These are phyloP conservation scores for Chloroclysta siterata DNA, from an alignment of 2,888 invertebrate genomes.

Conservation along the genomic window DNA sequence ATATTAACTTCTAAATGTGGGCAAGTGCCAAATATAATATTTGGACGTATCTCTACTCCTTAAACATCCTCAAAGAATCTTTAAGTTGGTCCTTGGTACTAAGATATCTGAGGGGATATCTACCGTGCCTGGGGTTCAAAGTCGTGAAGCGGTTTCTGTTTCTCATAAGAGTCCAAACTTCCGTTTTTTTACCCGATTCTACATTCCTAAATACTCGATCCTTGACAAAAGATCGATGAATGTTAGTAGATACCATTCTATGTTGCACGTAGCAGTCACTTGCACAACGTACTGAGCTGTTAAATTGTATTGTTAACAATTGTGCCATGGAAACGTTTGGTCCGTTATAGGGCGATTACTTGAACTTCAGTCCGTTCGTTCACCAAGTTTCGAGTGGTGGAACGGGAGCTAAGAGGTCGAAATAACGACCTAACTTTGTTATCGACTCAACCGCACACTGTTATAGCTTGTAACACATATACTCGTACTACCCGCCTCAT, in stretches of 20 bases:
- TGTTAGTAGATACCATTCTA: background rate
- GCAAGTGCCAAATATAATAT: background rate
- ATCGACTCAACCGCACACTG: constrained; percentile 39
- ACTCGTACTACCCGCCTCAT: constrained; percentile 8
- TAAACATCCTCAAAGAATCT: too few relatives aligned
- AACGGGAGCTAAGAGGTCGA: constrained; percentile 19
- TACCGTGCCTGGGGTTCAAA: too few relatives aligned
- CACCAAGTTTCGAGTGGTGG: constrained; percentile 22
- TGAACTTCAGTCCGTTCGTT: constrained; percentile 28
- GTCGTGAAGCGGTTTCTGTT: too few relatives aligned
- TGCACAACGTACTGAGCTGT: constrained; percentile 16
- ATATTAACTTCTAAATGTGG: too few relatives aligned
- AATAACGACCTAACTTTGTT: constrained; percentile 44
- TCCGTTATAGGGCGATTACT: constrained; percentile 54
- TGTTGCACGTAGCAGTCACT: constrained; percentile 1
- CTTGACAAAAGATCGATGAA: too few relatives aligned
- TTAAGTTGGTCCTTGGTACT: too few relatives aligned
- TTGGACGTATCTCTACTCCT: background rate
- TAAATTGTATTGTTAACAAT: constrained; percentile 47
- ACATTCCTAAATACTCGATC: background rate
- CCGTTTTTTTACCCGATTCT: background rate
- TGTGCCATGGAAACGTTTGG: constrained; percentile 44
- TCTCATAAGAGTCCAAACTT: too few relatives aligned
- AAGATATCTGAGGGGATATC: too few relatives aligned
- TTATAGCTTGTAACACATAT: constrained; percentile 21